These are phyloP conservation scores for Drosophila borborema DNA, from an alignment of 2,888 invertebrate genomes.

Conservation along the genomic window DNA sequence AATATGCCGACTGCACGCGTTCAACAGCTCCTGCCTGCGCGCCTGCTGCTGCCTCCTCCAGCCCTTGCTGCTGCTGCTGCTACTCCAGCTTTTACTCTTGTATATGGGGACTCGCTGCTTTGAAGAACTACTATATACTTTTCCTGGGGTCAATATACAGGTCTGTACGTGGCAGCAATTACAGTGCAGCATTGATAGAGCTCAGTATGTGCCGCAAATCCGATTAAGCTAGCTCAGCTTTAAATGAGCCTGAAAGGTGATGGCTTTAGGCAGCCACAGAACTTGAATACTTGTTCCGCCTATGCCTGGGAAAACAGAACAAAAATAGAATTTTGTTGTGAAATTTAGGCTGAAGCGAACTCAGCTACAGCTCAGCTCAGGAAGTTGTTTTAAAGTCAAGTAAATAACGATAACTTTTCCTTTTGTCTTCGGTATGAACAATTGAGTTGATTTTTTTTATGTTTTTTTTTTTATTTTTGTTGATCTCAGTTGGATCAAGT, in stretches of 20 bases:
- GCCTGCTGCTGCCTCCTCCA: background rate
- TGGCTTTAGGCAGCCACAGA: conserved; percentile 1
- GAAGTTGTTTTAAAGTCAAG: background rate
- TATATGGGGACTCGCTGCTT: background rate
- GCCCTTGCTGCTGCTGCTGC: background rate
- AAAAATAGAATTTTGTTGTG: background rate
- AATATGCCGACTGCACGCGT: conserved; percentile 72
- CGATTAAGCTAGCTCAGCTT: conserved; percentile 41
- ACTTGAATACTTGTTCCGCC: background rate
- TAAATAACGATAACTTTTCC: background rate
- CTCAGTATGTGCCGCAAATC: conserved; percentile 37
- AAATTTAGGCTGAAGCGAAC: background rate
- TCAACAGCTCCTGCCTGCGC: conserved; percentile 1
- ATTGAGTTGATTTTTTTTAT: background rate
- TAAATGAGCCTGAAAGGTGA: conserved; percentile 21
- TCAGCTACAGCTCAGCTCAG: background rate
- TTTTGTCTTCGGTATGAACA: background rate
- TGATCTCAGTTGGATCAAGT: conserved; percentile 25
- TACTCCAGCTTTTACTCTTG: conserved; percentile 1
- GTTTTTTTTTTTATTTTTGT: background rate
- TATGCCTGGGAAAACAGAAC: no score
- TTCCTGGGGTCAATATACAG: conserved; percentile 47
- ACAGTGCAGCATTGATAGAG: conserved; percentile 43
- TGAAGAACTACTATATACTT: conserved; percentile 26
- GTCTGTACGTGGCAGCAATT: conserved; percentile 62